Base-by-base conservation (phyloP, 2,113 vertebrate species). In the Trichomycterus rosablanca region DNA sequence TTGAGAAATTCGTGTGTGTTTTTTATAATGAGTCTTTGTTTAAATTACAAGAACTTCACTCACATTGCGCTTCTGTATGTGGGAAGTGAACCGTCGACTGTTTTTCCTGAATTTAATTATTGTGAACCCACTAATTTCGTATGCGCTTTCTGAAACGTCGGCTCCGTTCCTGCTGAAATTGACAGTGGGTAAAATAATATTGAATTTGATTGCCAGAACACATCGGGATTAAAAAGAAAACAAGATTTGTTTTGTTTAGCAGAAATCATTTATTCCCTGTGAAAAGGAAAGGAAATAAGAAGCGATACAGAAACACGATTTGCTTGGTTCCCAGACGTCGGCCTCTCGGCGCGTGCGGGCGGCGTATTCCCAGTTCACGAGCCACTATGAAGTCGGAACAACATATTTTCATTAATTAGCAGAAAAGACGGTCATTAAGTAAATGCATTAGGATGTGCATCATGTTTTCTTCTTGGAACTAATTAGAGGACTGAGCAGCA, bases 401-500 rank as follows among this genome's bases (percentile, higher is more conserved):
- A 54, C 19, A 63, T 20, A 18, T 39, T 54, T 58, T 39, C 23
- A 51, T 62, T 65, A 59, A 59, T 59, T 32, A 50, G 34, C 49
- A 35, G 26, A 19, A 26, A 49, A 59, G 51, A 65, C 60, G 50
- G 50, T 22, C 28, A 51, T 50, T 53, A 72, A 18, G 37, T 55
- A 59, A 68, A 53, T 49, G 44, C 14, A 60, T 55, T 56, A 60
- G 56, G 18, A 56, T 23, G 43, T 60, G 55, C 15, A 54, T 30
- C 48, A 26, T 61, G 60, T 23, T 64, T 59, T 30, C 50, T 55
- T 58, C 23, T 42, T 59, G 32, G 34, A 32, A 44, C 50, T 59
- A 63, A 72, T 63, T 63, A 63, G 28, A 51, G 58, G 32, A 52
- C 46, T 26, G 46, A 67, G 16, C 70, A 53, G 59, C 16, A 6